Evolutionary conservation across 2,888 invertebrate genomes (phyloP).

Genomic region (Micoletzkya japonica): DNA sequence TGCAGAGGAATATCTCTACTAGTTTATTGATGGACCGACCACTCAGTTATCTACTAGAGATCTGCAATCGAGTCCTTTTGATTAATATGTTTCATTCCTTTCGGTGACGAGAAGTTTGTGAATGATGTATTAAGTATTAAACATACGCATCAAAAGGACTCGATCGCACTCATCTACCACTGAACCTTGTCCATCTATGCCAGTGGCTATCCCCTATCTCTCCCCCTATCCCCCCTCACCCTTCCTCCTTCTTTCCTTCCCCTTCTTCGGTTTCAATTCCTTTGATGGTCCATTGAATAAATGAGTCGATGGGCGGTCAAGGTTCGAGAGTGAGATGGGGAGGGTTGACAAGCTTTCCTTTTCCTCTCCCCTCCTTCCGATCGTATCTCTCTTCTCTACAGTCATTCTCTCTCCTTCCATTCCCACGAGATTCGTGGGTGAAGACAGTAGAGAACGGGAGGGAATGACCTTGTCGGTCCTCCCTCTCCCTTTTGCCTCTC

Average conservation of each 20-base stretch:
- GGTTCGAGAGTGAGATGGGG: background rate
- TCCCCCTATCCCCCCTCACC: background rate
- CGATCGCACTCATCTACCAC: too few species aligned
- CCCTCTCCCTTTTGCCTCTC: background rate
- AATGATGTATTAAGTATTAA: too few species aligned
- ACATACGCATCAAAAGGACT: too few species aligned
- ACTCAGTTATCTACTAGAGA: too few species aligned
- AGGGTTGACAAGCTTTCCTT: background rate
- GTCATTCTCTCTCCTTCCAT: background rate
- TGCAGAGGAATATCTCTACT: too few species aligned
- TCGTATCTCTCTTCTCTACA: background rate
- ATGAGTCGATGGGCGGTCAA: background rate
- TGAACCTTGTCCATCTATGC: background rate
- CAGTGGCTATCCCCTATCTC: slow-evolving; percentile 5
- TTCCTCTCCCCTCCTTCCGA: slow-evolving; percentile 5
- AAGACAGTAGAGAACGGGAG: background rate
- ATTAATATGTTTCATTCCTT: too few species aligned
- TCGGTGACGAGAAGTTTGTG: too few species aligned
- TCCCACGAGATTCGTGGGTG: background rate
- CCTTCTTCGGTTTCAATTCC: background rate
- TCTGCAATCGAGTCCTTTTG: too few species aligned
- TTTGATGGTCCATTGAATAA: background rate
- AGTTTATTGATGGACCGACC: too few species aligned
- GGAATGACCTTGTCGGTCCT: background rate
- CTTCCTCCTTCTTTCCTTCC: slow-evolving; percentile 6